Evolutionary conservation across 1,140 invertebrate genomes (phyloP).

Genomic region (Nephotettix cincticeps): DNA sequence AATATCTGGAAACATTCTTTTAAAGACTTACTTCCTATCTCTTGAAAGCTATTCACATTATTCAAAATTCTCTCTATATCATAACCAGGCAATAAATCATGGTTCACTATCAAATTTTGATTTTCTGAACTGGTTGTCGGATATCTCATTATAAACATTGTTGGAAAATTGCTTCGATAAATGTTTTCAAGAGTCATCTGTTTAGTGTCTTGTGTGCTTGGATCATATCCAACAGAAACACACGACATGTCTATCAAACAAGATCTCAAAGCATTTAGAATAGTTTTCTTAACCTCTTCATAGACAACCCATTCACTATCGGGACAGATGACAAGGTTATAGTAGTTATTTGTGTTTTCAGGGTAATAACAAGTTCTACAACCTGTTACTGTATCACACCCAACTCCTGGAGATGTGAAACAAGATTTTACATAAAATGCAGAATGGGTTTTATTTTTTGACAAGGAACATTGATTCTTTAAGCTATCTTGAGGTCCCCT

Average conservation of each 20-base stretch:
- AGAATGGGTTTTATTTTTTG: conserved; percentile 7
- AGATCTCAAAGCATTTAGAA: background rate
- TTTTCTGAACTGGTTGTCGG: background rate
- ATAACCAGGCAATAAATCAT: background rate
- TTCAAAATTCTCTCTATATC: background rate
- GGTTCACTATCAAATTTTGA: background rate
- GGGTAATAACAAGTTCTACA: background rate
- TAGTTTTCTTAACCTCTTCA: background rate
- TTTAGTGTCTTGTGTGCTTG: background rate
- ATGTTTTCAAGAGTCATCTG: background rate
- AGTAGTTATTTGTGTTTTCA: background rate
- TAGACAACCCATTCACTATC: background rate
- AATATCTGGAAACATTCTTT: background rate
- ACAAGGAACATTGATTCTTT: background rate
- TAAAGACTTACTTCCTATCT: background rate
- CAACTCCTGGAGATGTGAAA: background rate
- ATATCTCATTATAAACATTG: conserved; percentile 8
- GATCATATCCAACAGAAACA: background rate
- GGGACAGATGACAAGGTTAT: background rate
- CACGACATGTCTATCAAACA: background rate
- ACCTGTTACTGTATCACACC: background rate
- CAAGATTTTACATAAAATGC: conserved; percentile 11
- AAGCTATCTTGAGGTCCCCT: background rate
- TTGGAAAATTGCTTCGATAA: background rate
- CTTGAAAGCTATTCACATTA: background rate